Conservation (phyloP, 2,797 vertebrate species). For the Pogonophryne albipinna region DNA sequence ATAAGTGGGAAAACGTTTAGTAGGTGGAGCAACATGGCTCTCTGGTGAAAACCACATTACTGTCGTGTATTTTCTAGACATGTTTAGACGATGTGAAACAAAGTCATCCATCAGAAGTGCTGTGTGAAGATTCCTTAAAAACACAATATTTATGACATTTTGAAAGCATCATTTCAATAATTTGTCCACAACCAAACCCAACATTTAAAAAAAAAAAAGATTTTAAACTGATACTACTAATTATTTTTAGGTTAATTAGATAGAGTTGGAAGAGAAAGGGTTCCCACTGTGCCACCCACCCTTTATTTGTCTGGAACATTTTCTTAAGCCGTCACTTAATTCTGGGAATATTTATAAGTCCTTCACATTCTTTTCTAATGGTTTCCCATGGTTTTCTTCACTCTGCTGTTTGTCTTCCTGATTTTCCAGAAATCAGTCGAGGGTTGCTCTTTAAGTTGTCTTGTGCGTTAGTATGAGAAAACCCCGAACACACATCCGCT, state of each 20-base stretch:
- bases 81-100: background rate
- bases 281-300: too few species aligned
- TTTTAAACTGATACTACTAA: background rate
- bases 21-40: background rate
- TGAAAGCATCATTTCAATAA: slow-evolving; percentile 1
- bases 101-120: background rate
- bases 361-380: slow-evolving; percentile 24
- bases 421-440: slow-evolving; percentile 33
- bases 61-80: background rate
- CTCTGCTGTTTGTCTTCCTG: slow-evolving; percentile 21
- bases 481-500: slow-evolving; percentile 54
- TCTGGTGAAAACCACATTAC: too few species aligned
- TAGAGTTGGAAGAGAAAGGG: background rate
- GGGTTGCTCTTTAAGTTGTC: slow-evolving; percentile 29
- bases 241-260: slow-evolving; percentile 1
- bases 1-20: background rate
- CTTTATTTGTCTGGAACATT: background rate
- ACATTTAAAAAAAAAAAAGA: background rate
- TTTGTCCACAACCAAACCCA: background rate
- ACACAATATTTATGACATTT: background rate
- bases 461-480: slow-evolving; percentile 24
- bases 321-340: slow-evolving; percentile 1
- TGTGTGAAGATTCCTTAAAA: background rate
- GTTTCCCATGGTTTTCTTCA: slow-evolving; percentile 1
- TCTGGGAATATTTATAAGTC: slow-evolving; percentile 16